Evolutionary conservation across 2,888 invertebrate species (phyloP), one percentile per base, ranked within the genome.

Genomic region (Machimus rusticus): DNA sequence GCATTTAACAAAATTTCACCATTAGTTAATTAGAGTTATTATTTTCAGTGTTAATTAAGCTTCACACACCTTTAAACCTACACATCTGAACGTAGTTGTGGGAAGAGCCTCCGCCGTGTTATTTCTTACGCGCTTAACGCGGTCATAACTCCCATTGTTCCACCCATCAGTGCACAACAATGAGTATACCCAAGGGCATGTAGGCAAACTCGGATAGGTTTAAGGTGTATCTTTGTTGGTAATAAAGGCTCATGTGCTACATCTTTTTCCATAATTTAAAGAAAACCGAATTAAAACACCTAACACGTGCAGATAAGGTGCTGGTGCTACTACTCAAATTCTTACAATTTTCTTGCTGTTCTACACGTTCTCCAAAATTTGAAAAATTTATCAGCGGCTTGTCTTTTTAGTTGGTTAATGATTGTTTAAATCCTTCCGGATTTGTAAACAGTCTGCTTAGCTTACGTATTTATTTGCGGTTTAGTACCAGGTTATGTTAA

Each of bases 21-120:
- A 89, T 89, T 89, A 88, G 89, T 89, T 89, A 89, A 89, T 89
- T 89, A 89, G 86, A 89, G 88, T 89, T 88, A 89, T 89, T 88
- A 88, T 88, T 87, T 87, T 87, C 85, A 87, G 86, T 86, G 87
- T 87, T 89, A 89, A 89, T 89, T 89, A 89, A 88, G 87, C 84
- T 87, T 87, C 87, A 51, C 89, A 88, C 88, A 89, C 89, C 89
- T 88, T 88, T 81, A 77, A 86, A 66, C 51, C 57, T 66, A 37
- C 78, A 78, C 74, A 34, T 2, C 46, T 46, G 51, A 43, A 46
- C 31, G 74, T 16, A 14, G 39, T 39, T 8, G 39, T 84, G 43
- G 51, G 74, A 85, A 14, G 74, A 14, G 46, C 16, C 46, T n/a
- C 12, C 85, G 23, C 37, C 51, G 74, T 55, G 74, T 74, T 46